Evolutionary conservation across 2,888 invertebrate genomes (phyloP).

Genomic region (Andricus quercusramuli): DNA sequence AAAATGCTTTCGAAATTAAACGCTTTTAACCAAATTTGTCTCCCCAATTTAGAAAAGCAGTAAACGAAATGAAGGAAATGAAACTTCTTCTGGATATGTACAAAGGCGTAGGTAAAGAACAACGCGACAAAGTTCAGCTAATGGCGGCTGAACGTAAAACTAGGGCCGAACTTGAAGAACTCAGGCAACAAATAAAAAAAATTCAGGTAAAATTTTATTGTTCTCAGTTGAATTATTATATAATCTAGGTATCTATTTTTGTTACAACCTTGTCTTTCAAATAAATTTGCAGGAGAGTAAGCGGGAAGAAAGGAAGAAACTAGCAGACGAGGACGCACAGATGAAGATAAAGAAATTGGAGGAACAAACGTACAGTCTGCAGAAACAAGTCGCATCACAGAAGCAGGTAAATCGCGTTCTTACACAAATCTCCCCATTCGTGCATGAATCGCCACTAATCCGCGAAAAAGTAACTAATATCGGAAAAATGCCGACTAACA

Average conservation of each 20-base stretch:
- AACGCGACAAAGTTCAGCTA: conserved; percentile 96
- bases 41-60: conserved; percentile 85
- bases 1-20: not conserved
- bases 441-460: conserved; percentile 65
- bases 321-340: conserved; percentile 96
- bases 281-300: conserved; percentile 87
- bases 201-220: conserved; percentile 82
- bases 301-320: conserved; percentile 92
- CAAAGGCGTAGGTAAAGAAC: conserved; percentile 95
- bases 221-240: not conserved
- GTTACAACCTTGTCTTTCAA: not conserved
- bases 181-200: conserved; percentile 91
- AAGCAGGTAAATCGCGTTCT: conserved; percentile 82
- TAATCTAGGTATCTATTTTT: not conserved
- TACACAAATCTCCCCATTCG: conserved; percentile 42
- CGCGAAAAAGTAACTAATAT: conserved; percentile 58
- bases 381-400: conserved; percentile 93
- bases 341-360: conserved; percentile 96
- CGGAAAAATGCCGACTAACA: not conserved
- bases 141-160: conserved; percentile 97
- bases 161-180: conserved; percentile 93
- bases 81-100: conserved; percentile 97
- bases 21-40: not conserved
- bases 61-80: conserved; percentile 96
- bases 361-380: conserved; percentile 94